Evolutionary conservation across 2,888 invertebrate genomes (phyloP), one percentile per base, ranked within the genome.

Genomic region (Erannis defoliaria): DNA sequence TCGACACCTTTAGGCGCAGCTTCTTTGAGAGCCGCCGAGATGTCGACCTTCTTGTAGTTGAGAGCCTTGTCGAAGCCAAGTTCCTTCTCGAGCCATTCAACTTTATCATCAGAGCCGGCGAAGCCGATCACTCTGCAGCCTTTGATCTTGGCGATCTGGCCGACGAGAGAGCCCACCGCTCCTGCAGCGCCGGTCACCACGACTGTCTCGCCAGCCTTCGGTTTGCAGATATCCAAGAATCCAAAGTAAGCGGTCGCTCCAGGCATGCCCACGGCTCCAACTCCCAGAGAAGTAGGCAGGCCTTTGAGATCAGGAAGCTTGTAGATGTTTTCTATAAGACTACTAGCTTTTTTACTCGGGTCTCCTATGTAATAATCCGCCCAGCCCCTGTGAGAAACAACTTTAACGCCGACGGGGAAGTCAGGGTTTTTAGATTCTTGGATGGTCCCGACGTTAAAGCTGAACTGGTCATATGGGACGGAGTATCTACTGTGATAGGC

Each of bases 181-280:
- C 97, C 97, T 0, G 96, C 96, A 2, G 96, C 97, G 0, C 95
- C 94, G 2, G 94, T 94, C 2, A 97, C 94, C 0, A 96, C 94
- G 0, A 97, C 94, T 0, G 95, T 95, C 76, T 96, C 96, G 0
- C 96, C 96, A 0, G 90, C 71, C 82, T 95, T 95, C 0, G 96
- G 96, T 45, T 95, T 82, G 73, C 96, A 96, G 18, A 96, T 72
- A 59, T 96, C 95, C 42, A 95, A 72, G 10, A 96, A 88, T 1
- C 96, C 96, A 78, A 96, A 96, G 76, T 96, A 96, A 0, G 96
- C 96, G 0, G 96, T 95, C 37, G 93, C 94, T 89, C 96, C 96
- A 9, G 96, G 94, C 94, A 95, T 95, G 57, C 96, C 96, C 1
- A 95, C 80, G 5, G 93, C 89, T 19, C 96, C 96, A 0, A 96